phyloP scores from a whole-genome alignment of 2,113 vertebrate genomes.

The Actenoides hombroni region DNA sequence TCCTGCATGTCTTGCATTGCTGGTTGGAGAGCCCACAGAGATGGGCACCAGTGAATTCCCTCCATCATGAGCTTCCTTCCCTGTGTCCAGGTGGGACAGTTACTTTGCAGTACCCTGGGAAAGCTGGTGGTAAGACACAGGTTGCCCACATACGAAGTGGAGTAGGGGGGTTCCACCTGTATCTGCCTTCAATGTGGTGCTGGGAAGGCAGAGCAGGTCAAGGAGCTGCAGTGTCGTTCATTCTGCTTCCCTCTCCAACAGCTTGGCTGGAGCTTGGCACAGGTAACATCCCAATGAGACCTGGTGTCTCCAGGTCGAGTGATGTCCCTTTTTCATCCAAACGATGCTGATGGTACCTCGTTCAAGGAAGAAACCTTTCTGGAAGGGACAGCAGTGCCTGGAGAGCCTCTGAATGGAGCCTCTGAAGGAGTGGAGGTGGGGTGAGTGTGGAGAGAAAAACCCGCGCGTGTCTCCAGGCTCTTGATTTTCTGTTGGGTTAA shows the following conservation, averaged over 20 bases:
- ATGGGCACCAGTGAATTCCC: background rate
- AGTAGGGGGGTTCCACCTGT: background rate
- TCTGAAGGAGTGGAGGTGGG: fast-evolving
- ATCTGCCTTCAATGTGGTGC: fast-evolving
- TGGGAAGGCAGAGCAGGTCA: background rate
- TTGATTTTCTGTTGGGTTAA: background rate
- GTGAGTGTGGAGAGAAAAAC: background rate
- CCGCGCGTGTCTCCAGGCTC: background rate
- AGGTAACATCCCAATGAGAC: fast-evolving
- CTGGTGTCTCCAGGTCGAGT: background rate
- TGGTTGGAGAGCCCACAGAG: background rate
- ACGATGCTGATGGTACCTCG: background rate
- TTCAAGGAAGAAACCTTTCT: fast-evolving
- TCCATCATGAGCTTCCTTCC: fast-evolving
- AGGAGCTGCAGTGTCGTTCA: background rate
- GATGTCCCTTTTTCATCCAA: background rate
- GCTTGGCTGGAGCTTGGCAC: background rate
- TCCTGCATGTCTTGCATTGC: fast-evolving
- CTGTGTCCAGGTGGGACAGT: too few species aligned
- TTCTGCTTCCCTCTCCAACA: background rate
- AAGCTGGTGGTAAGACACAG: background rate
- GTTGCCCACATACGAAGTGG: too few species aligned
- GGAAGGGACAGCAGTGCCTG: background rate
- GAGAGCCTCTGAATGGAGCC: background rate
- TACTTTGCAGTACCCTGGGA: background rate